Conservation (phyloP, 2,797 vertebrate species). For the Catamblyrhynchus diadema region DNA sequence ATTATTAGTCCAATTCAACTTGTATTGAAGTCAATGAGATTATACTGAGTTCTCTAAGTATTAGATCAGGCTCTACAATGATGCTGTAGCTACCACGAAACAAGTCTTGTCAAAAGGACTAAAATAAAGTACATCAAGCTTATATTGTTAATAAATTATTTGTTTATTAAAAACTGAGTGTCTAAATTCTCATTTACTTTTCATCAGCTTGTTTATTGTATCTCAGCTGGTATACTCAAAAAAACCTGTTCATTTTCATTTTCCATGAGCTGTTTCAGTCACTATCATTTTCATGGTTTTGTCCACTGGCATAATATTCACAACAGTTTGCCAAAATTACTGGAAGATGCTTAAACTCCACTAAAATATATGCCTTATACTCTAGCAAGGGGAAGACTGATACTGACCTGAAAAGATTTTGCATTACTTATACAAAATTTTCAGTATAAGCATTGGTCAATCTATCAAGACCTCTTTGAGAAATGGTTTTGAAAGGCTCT, state of each 20-base stretch:
- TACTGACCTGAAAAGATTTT: not conserved
- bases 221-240: not conserved
- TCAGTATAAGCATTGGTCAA: not conserved
- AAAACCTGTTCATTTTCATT: not conserved
- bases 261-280: not conserved
- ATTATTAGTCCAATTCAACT: constrained; percentile 66
- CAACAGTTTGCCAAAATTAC: not conserved
- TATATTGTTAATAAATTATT: constrained; percentile 24
- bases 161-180: constrained; percentile 28
- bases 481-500: not conserved
- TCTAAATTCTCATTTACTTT: constrained; percentile 39
- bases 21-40: constrained; percentile 63
- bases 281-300: not conserved
- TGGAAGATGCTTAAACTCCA: not conserved
- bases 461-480: not conserved
- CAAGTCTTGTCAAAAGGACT: constrained; percentile 29
- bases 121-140: constrained; percentile 13
- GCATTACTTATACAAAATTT: not conserved
- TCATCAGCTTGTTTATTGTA: constrained; percentile 11
- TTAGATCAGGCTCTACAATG: constrained; percentile 32
- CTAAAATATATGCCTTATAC: not conserved
- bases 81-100: constrained; percentile 33
- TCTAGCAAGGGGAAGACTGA: not conserved
- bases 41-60: constrained; percentile 51
- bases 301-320: not conserved